Base-by-base conservation (phyloP, 2,113 vertebrate species). In the Sakesphorus luctuosus region DNA sequence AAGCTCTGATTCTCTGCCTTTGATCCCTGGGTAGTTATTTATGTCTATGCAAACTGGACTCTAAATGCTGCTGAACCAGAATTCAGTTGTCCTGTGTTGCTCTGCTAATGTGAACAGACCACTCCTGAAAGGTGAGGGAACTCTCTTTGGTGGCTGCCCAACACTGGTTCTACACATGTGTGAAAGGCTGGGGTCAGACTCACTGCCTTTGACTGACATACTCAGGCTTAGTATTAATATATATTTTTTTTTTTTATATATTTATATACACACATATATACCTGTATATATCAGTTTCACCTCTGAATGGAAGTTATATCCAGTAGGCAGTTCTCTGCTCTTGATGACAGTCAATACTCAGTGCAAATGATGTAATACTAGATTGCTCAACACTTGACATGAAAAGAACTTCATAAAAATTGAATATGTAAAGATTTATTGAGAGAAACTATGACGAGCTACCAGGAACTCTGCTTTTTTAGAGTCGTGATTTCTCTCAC, bases 341-440 rank as follows among this genome's bases (percentile, higher is more conserved):
- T 46, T 59, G 33, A 46, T 81, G 61, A 65, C 76, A 92, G 86
- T 44, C 50, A 92, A 50, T 35, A 25, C 61, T 28, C 59, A 46
- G 65, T 86, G 77, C 35, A 86, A 88, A 61, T 68, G 26, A 71
- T 68, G 68, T 89, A 63, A 84, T 52, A 61, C 16, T 84, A 67
- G 40, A 40, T 77, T 72, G 56, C 68, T 86, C 72, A 83, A 85
- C 38, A 53, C 21, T n/a, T 67, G 29, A 52, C 15, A 40, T 35
- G 25, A 69, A 69, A 68, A 68, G 87, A 89, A 73, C 8, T 38
- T 67, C 58, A 56, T 58, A 84, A 77, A 96, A 93, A 66, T 63
- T 11, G 3, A 7, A 9, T 87, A 74, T 17, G 38, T 63, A 52
- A 85, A 92, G 72, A 90, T 92, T 91, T 93, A 80, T 85, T 85